Base-by-base conservation (phyloP, 2,888 invertebrate species). In the Anticlea derivata region DNA sequence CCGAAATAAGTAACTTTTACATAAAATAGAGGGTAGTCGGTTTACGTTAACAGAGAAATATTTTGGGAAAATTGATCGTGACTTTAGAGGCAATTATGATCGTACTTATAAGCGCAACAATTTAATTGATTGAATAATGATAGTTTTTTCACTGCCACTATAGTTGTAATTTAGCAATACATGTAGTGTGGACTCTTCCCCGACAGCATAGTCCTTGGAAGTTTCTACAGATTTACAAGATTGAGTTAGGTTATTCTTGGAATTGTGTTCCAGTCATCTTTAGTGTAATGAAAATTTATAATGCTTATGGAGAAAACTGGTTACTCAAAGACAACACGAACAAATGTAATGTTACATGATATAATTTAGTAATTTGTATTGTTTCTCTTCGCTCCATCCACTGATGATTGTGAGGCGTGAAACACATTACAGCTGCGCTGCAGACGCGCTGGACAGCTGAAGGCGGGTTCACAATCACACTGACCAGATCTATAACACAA, bases 141-240 rank as follows among this genome's bases (percentile, higher is more conserved):
- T 86, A 83, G 86, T 86, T 85, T 84, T 85, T 75, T 80, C 87
- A 90, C 86, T 87, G 89, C 87, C 88, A 80, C 80, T 65, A 73
- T 83, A 83, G 75, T 77, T 67, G 65, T 80, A 78, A 65, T 61
- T 63, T 66, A 59, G 55, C 64, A 58, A 67, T 59, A 61, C 58
- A 57, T 63, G 62, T 55, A 58, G 55, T 61, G 59, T 50, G 58
- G 13, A 34, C 34, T 26, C 11, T 27, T 38, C 26, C 12, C 11
- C 5, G 23, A 45, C 66, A 64, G 72, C 58, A 66, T n/a, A 66
- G 64, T 55, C 40, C 44, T 61, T 60, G 65, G 60, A 61, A 50
- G 8, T 53, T 61, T 63, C 56, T 51, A 63, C 55, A 49, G 54
- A 37, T 47, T 66, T 75, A 75, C 72, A 79, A 78, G 76, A 53